phyloP scores from a whole-genome alignment of 2,888 invertebrate genomes.

The Melanchra persicariae region DNA sequence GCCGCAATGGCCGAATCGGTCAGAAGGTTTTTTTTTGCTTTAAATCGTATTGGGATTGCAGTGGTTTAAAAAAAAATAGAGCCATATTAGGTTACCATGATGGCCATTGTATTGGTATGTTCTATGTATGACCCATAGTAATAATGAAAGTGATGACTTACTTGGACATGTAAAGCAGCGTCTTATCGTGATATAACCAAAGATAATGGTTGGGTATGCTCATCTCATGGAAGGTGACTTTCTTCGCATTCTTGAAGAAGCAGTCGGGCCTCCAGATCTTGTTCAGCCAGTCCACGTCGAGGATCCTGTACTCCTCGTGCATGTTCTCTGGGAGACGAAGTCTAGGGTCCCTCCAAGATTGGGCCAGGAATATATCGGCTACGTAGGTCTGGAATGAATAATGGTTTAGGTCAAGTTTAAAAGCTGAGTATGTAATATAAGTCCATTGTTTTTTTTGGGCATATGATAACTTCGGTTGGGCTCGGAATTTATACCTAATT shows the following conservation, averaged over 20 bases:
- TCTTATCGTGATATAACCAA: constrained; percentile 98
- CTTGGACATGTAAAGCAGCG: constrained; percentile 98
- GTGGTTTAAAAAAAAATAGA: too few species aligned
- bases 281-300: constrained; percentile 97
- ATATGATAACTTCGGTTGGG: too few species aligned
- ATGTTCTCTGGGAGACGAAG: constrained; percentile 97
- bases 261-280: constrained; percentile 98
- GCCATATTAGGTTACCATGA: too few species aligned
- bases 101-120: too few species aligned
- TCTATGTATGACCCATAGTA: too few species aligned
- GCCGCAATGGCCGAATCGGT: too few species aligned
- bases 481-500: too few species aligned
- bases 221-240: constrained; percentile 98
- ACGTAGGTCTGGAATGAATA: constrained; percentile 95
- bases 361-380: constrained; percentile 97
- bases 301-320: constrained; percentile 97
- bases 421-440: too few species aligned
- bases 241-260: constrained; percentile 98
- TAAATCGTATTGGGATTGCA: too few species aligned
- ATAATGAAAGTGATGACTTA: too few species aligned
- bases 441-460: too few species aligned
- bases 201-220: constrained; percentile 98
- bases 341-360: constrained; percentile 97
- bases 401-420: neutral
- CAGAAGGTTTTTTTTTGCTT: too few species aligned